Evolutionary conservation across 2,113 vertebrate genomes (phyloP), one percentile per base, ranked within the genome.

Genomic region (Azemiops feae): DNA sequence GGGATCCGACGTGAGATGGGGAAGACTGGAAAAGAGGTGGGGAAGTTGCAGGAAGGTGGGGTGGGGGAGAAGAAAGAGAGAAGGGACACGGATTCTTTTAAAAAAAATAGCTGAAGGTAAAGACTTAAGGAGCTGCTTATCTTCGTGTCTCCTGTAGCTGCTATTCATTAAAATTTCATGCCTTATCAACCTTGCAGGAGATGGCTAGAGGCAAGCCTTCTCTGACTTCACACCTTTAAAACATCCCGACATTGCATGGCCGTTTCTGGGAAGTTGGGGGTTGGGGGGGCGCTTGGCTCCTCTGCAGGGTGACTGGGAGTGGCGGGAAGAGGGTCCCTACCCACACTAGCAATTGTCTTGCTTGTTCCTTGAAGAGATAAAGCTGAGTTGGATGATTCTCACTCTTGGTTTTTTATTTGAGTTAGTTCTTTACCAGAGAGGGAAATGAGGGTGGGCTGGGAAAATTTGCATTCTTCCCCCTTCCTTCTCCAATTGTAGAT

Each of bases 291-390:
- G 0, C 54, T 55, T 55, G 54, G 54, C 54, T 81, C 34, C n/a
- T 39, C 34, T 39, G 34, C 34, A 81, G 2, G 69, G 16, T 8
- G 6, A 20, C 2, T 20, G 69, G 14, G 5, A 8, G 16, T 16
- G 2, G 12, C 3, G 9, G 43, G 12, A 22, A 5, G 18, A 22
- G 0, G 18, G 27, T 11, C 7, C 0, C 18, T 3, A 16, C 11
- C 2, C 27, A 0, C 57, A 9, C 81, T 27, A 5, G 43, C 2
- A 27, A 22, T 43, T 64, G 47, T 8, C n/a, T 39, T 20, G 22
- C 10, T 64, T 92, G 52, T 22, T n/a, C 14, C 55, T 81, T 22
- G 22, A 54, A 90, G 16, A 85, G 85, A 12, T 27, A 91, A 74
- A 53, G 43, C 27, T 34, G 47, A 52, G 14, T 20, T 43, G 47